A percentile compares a stretch with the other conserved stretches of the same genome.
These are phyloP conservation scores for Tetramorium alpestre DNA, from an alignment of 1,140 invertebrate species.

Conservation along the genomic window DNA sequence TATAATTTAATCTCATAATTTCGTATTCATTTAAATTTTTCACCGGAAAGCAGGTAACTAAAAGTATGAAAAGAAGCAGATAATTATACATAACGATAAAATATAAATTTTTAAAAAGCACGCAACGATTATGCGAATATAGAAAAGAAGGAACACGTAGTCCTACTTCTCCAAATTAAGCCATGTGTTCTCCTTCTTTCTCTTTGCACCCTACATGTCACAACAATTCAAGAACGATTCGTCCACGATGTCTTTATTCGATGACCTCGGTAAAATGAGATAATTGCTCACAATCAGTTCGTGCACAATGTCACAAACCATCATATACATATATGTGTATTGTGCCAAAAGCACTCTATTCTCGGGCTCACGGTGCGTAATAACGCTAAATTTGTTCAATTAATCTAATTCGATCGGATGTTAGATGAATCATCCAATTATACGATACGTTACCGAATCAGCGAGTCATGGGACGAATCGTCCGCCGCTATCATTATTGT, in stretches of 20 bases:
- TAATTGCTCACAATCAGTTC: conserved; percentile 8
- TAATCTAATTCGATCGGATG: conserved; percentile 20
- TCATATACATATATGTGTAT: not conserved
- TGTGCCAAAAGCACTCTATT: not conserved
- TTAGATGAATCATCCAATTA: conserved; percentile 35
- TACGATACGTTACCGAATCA: conserved; percentile 39
- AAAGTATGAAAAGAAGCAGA: not conserved
- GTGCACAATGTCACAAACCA: not conserved
- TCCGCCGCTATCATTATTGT: conserved; percentile 10
- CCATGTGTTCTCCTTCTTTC: conserved; percentile 42
- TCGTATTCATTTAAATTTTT: not conserved
- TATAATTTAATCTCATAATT: not conserved
- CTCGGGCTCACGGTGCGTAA: not conserved
- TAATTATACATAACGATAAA: not conserved
- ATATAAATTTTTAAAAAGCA: not conserved
- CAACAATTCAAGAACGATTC: conserved; percentile 61
- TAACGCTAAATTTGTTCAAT: conserved; percentile 27
- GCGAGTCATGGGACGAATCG: conserved; percentile 46
- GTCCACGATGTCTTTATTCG: conserved; percentile 55
- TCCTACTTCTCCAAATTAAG: not conserved
- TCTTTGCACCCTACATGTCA: conserved; percentile 66
- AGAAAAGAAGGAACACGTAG: not conserved
- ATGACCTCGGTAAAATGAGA: conserved; percentile 17
- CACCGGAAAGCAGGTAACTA: not conserved
- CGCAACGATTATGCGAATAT: not conserved